Evolutionary conservation across 1,140 invertebrate species (phyloP), one percentile per base, ranked within the genome.

Genomic region (Rhizoglyphus robini): DNA sequence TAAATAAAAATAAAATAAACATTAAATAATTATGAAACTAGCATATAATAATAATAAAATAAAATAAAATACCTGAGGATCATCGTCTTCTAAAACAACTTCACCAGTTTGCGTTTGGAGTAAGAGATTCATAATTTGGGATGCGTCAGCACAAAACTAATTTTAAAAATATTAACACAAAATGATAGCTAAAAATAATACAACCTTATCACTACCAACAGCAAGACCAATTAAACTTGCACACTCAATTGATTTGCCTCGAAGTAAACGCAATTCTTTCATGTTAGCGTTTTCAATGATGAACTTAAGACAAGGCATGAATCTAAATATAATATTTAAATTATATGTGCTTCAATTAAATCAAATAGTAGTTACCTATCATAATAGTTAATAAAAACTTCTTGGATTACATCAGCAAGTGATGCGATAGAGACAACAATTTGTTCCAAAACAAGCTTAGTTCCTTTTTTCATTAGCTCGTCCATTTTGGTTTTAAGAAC

Each of bases 401-500:
- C 90, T 76, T 98, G 92, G 4, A 91, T 88, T 0, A 94, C 96
- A 75, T 99, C 96, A n/a, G 96, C 96, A 5, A 99, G 88, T 4
- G 95, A 96, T 5, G 96, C 95, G 58, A 99, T 90, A 8, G 96
- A 98, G 0, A 96, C 98, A 1, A 99, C 92, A 83, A 86, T 87
- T 78, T 99, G 96, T 79, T 99, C 95, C 48, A 99, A 76, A 1
- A 99, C 96, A 48, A 98, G 79, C 77, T 98, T 99, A 20, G 87
- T 94, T 51, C 94, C 93, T 71, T 86, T 88, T 73, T 93, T 86
- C 57, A 95, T 83, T 60, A 97, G 79, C 79, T 94, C 92, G 74
- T 91, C 90, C 71, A 98, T 91, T 77, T 98, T 98, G 51, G 85
- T 82, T 49, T 83, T 89, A 3, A 99, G 79, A 68, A 98, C 91